Conservation (phyloP, 2,113 vertebrate genomes). For the Clarias batrachus region DNA sequence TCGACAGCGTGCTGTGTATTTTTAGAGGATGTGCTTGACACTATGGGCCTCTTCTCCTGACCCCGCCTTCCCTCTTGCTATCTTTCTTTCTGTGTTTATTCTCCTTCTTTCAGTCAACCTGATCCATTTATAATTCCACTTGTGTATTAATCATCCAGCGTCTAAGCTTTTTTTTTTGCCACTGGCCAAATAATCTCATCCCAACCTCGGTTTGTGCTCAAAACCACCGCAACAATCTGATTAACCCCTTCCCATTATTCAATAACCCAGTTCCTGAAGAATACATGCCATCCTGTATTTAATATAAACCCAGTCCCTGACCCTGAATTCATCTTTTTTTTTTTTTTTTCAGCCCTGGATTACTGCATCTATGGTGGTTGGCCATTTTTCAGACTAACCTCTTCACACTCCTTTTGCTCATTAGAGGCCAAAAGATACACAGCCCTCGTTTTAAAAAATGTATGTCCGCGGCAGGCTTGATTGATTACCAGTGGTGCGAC, state of each 20-base stretch:
- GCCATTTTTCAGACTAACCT: constrained; percentile 82
- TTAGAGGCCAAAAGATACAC: constrained; percentile 87
- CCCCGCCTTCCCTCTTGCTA: background rate
- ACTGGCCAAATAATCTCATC: constrained; percentile 15
- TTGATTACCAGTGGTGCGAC: constrained; percentile 89
- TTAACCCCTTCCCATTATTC: constrained; percentile 33
- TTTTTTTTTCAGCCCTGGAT: constrained; percentile 59
- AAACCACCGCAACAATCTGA: constrained; percentile 7
- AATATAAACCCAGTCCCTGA: constrained; percentile 53
- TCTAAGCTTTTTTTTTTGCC: background rate
- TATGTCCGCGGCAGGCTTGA: constrained; percentile 97
- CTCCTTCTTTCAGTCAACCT: background rate
- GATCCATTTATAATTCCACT: constrained; percentile 17
- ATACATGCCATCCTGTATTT: constrained; percentile 22
- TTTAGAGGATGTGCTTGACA: constrained; percentile 76
- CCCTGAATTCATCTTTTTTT: constrained; percentile 57
- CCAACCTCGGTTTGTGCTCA: background rate
- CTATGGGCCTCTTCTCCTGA: background rate
- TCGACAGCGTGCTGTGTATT: constrained; percentile 87
- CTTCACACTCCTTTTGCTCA: constrained; percentile 77
- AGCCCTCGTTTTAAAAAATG: constrained; percentile 94
- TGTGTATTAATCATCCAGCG: constrained; percentile 11
- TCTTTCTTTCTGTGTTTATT: constrained; percentile 8
- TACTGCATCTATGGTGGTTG: constrained; percentile 70
- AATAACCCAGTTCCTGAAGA: background rate